Percentiles rank a stretch among this genome's conserved stretches.
These are phyloP conservation scores for Camponotus floridanus DNA, from an alignment of 1,140 invertebrate species.

Conservation along the genomic window DNA sequence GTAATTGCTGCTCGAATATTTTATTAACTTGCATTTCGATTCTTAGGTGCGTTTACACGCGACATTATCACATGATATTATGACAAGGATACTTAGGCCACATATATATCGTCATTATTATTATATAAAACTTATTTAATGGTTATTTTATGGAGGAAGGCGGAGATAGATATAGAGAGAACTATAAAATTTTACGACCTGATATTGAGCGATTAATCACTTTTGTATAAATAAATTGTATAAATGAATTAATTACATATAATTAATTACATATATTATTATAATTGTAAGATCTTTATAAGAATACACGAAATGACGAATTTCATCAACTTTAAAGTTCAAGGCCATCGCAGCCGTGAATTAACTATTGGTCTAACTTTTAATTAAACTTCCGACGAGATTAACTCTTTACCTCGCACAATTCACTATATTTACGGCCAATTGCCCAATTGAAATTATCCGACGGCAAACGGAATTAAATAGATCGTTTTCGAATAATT, in stretches of 20 bases:
- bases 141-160: constrained; percentile 8
- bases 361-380: constrained; percentile 27
- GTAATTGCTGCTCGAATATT: constrained; percentile 46
- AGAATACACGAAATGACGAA: background rate
- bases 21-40: constrained; percentile 34
- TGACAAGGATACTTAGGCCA: constrained; percentile 20
- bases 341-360: background rate
- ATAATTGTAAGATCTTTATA: background rate
- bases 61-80: background rate
- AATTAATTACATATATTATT: background rate
- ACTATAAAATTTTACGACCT: constrained; percentile 14
- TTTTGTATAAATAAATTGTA: background rate
- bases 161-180: constrained; percentile 24
- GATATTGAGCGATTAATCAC: constrained; percentile 36
- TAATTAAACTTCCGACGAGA: constrained; percentile 36
- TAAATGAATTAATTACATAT: background rate
- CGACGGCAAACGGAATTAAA: constrained; percentile 49
- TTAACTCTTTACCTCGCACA: constrained; percentile 40
- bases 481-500: constrained; percentile 42
- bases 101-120: constrained; percentile 1
- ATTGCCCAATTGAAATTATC: constrained; percentile 41
- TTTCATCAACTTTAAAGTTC: background rate
- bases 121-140: constrained; percentile 33
- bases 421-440: constrained; percentile 34
- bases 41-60: background rate